phyloP scores from a whole-genome alignment of 2,888 invertebrate species.

The Dascillus cervinus region DNA sequence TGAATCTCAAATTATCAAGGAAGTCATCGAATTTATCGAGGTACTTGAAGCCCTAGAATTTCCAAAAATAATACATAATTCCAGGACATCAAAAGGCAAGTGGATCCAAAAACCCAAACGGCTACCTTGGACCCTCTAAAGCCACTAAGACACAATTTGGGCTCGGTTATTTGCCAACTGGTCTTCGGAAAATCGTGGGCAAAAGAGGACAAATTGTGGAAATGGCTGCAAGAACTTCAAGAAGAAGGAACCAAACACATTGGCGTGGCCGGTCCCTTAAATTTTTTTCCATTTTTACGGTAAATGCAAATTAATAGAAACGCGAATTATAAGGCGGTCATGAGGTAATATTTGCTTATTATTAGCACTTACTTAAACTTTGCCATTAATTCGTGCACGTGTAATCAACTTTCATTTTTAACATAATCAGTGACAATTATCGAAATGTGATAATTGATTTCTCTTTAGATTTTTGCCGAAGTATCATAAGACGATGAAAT shows the following conservation, averaged over 20 bases:
- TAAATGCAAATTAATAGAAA: no score
- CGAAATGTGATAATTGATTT: no score
- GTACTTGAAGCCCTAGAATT: constrained; percentile 34
- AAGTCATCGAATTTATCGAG: constrained; percentile 54
- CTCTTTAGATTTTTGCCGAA: constrained; percentile 44
- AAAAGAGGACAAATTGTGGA: constrained; percentile 65
- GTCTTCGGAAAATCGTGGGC: constrained; percentile 70
- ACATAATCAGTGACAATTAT: no score
- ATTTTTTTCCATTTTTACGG: constrained; percentile 78
- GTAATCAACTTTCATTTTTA: no score
- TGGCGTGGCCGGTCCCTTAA: constrained; percentile 74
- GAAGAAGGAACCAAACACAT: constrained; percentile 79
- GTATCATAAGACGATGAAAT: constrained; percentile 55
- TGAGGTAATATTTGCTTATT: no score
- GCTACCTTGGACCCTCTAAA: constrained; percentile 45
- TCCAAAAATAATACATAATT: constrained; percentile 5
- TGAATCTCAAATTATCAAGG: constrained; percentile 56
- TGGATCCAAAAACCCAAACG: constrained; percentile 6
- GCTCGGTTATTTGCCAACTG: constrained; percentile 67
- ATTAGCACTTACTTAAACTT: no score
- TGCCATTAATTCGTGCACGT: no score
- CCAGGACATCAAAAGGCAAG: constrained; percentile 18
- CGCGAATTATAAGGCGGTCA: no score
- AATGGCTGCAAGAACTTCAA: constrained; percentile 66
- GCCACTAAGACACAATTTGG: constrained; percentile 61